Conservation (phyloP, 2,113 vertebrate species). For the Collichthys lucidus region DNA sequence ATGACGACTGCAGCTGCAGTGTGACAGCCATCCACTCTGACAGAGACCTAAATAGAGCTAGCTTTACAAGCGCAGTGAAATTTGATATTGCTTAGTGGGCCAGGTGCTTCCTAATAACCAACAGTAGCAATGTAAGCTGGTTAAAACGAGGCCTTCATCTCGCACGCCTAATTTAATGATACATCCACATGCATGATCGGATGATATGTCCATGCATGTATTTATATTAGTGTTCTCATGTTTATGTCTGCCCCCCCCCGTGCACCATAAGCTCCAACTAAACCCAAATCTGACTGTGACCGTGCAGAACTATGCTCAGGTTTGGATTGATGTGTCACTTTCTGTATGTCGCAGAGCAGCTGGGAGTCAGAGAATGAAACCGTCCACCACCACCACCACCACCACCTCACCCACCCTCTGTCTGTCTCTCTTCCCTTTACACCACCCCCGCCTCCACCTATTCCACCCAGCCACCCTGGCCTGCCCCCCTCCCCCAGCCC, state of each 20-base stretch:
- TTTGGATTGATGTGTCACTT: conserved; percentile 64
- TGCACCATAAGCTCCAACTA: background rate
- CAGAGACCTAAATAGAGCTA: conserved; percentile 50
- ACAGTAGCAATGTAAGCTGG: conserved; percentile 17
- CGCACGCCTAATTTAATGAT: background rate
- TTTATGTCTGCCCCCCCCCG: background rate
- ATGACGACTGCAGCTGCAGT: conserved; percentile 89
- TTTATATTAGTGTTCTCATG: background rate
- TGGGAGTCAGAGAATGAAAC: conserved; percentile 60
- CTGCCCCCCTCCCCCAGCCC: conserved; percentile 46
- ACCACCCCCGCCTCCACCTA: conserved; percentile 31
- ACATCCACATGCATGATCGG: background rate
- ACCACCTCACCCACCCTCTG: conserved; percentile 20
- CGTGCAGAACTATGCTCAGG: conserved; percentile 11
- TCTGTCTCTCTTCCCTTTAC: background rate
- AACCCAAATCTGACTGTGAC: background rate
- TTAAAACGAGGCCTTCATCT: background rate
- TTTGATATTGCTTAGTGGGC: conserved; percentile 48
- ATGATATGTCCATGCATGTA: background rate
- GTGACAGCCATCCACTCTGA: conserved; percentile 49
- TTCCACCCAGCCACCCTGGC: conserved; percentile 4
- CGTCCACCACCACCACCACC: conserved; percentile 5
- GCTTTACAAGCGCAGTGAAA: conserved; percentile 59
- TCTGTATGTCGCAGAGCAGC: conserved; percentile 65
- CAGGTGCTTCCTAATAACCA: conserved; percentile 61